Base-by-base conservation (phyloP, 92 coral and sea anemone genomes). In the Umimayanthus kanabou region DNA sequence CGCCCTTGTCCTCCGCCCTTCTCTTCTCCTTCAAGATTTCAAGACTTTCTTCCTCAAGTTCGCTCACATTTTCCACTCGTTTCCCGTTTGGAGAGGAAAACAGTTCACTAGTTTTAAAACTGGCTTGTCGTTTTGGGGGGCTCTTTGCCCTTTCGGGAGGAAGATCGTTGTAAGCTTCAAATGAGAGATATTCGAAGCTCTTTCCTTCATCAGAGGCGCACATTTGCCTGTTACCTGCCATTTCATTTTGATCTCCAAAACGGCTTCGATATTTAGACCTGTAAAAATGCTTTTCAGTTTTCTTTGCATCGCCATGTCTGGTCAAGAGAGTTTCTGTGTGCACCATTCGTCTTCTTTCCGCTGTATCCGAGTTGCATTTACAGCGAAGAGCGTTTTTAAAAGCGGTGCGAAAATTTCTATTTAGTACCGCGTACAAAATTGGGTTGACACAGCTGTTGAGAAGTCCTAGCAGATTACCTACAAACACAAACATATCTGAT, bases 391-490 rank as follows among this genome's bases (percentile, higher is more conserved):
- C 95, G 79, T 94, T 92, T 37, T 89, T 91, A 77, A 94, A 93
- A 39, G 95, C 98, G 40, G 83, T 93, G 81, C 98, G 88, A 77
- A 94, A 94, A 71, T 93, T 94, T 69, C 80, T 92, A 84, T 94
- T 94, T 42, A 94, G 92, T 8, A 91, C 95, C 13, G 98, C 98
- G 71, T 94, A 94, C 73, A 92, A 88, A 9, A 94, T 70, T 18
- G 98, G 98, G 67, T 94, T 94, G 16, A 92, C 91, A 9, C 93
- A 95, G 50, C 98, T 94, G 85, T 93, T 94, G 14, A 94, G 77
- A 76, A 94, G 82, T 42, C 92, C 98, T 50, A 94, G 90, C 77
- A 94, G 89, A 85, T 94, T 94, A 40, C 95, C 95, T 14, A 91
- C 94, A 79, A 88, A 93, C 64, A 94, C 98, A 79, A 94, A 94